Conservation (phyloP, 2,113 vertebrate genomes). For the Lophius piscatorius region DNA sequence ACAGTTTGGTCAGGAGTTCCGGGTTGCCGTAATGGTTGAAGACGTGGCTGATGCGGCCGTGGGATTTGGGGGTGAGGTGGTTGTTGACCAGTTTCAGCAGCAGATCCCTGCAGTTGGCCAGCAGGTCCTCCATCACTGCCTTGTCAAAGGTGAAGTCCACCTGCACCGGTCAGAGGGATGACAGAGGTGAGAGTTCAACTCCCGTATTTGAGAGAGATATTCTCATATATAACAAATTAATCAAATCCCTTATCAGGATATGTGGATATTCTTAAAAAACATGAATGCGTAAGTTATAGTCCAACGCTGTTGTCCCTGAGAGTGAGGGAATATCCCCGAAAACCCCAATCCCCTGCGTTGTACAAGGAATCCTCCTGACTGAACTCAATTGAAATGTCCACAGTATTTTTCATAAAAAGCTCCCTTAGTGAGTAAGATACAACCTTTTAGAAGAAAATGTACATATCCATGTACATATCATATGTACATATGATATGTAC, state of each 20-base stretch:
- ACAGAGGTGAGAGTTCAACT: not conserved
- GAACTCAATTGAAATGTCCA: too few relatives aligned
- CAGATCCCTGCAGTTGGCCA: slow-evolving; percentile 82
- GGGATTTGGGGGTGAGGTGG: slow-evolving; percentile 91
- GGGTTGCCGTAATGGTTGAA: slow-evolving; percentile 88
- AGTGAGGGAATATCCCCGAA: too few relatives aligned
- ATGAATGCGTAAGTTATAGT: too few relatives aligned
- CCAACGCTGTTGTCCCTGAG: too few relatives aligned
- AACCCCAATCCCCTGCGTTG: too few relatives aligned
- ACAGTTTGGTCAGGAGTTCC: slow-evolving; percentile 84
- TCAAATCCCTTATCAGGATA: not conserved
- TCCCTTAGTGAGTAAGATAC: too few relatives aligned
- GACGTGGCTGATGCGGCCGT: slow-evolving; percentile 87
- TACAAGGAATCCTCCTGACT: too few relatives aligned
- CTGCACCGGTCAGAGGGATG: slow-evolving; percentile 38
- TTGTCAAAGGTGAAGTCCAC: slow-evolving; percentile 91
- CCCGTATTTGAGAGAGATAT: too few relatives aligned
- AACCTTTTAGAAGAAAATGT: too few relatives aligned
- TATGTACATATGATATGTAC: too few relatives aligned
- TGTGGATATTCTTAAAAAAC: not conserved
- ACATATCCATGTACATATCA: too few relatives aligned
- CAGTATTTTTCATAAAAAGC: too few relatives aligned
- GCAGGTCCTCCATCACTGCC: slow-evolving; percentile 77
- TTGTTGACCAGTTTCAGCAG: slow-evolving; percentile 84
- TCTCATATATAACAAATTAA: not conserved